Percentiles rank a stretch among this genome's conserved stretches.
Evolutionary conservation across 2,113 vertebrate species (phyloP).

Genomic region (Triplophysa tibetana): DNA sequence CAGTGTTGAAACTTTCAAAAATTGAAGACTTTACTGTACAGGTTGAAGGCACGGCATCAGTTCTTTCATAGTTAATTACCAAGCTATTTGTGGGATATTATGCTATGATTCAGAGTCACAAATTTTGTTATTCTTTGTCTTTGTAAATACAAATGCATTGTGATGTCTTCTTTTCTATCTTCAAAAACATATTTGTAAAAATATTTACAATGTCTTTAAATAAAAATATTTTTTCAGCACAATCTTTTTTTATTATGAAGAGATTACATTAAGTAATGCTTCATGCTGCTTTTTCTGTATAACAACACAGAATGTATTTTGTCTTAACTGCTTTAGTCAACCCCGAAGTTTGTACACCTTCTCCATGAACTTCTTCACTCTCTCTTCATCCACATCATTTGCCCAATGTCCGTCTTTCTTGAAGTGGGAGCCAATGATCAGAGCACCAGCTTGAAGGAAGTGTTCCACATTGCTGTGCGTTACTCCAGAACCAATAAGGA

Average conservation of each 20-base stretch:
- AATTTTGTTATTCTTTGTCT: constrained; percentile 28
- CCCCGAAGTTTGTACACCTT: constrained; percentile 69
- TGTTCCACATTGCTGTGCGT: constrained; percentile 76
- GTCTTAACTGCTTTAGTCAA: constrained; percentile 50
- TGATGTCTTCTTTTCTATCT: constrained; percentile 47
- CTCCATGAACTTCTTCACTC: constrained; percentile 79
- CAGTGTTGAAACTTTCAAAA: neutral
- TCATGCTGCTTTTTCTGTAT: neutral
- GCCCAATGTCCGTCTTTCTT: constrained; percentile 82
- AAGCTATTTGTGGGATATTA: neutral
- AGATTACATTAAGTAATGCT: too few species aligned
- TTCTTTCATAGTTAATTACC: too few species aligned
- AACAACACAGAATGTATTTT: neutral
- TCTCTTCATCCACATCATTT: constrained; percentile 71
- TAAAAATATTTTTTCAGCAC: constrained; percentile 23
- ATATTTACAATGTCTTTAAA: constrained; percentile 41
- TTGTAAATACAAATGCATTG: constrained; percentile 38
- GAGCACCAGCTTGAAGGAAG: constrained; percentile 67
- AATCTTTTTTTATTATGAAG: neutral
- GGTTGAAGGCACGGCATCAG: too few species aligned
- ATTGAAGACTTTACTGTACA: neutral
- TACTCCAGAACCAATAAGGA: constrained; percentile 84
- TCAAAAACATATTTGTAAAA: constrained; percentile 41
- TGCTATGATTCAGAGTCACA: constrained; percentile 11
- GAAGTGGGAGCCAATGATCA: constrained; percentile 86